Evolutionary conservation across 2,113 vertebrate genomes (phyloP).

Genomic region (Oxyura jamaicensis): DNA sequence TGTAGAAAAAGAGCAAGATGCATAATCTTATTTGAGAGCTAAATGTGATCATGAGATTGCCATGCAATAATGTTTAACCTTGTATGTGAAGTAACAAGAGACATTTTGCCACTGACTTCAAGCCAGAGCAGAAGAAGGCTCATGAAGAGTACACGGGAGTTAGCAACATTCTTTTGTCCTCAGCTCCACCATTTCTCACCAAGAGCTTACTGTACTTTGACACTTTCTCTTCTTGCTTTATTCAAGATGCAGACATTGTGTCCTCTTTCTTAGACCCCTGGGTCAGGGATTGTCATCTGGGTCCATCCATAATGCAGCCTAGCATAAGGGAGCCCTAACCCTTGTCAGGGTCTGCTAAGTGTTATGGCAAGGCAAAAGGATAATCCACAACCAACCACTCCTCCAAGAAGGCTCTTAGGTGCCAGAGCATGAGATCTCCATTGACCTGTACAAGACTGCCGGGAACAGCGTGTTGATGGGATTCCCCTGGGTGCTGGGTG

Average conservation of each 20-base stretch:
- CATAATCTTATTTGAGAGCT: neutral
- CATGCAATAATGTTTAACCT: neutral
- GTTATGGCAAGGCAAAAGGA: neutral
- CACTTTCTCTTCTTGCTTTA: neutral
- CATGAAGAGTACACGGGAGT: neutral
- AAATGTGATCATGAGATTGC: neutral
- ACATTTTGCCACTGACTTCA: neutral
- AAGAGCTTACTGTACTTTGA: neutral
- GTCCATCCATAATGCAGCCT: neutral
- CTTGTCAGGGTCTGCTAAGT: rapidly evolving
- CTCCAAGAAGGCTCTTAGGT: neutral
- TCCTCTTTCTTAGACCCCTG: neutral
- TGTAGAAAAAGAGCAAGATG: neutral
- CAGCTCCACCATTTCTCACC: neutral
- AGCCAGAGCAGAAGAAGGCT: neutral
- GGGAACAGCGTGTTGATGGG: neutral
- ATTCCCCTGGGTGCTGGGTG: neutral
- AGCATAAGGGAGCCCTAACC: neutral
- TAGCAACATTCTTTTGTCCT: neutral
- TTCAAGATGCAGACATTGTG: neutral
- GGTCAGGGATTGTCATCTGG: neutral
- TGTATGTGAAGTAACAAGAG: neutral
- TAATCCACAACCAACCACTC: neutral
- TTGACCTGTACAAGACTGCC: neutral
- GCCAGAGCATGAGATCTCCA: neutral